These are phyloP conservation scores for Chroicocephalus ridibundus DNA, from an alignment of 2,113 vertebrate species.

Conservation along the genomic window DNA sequence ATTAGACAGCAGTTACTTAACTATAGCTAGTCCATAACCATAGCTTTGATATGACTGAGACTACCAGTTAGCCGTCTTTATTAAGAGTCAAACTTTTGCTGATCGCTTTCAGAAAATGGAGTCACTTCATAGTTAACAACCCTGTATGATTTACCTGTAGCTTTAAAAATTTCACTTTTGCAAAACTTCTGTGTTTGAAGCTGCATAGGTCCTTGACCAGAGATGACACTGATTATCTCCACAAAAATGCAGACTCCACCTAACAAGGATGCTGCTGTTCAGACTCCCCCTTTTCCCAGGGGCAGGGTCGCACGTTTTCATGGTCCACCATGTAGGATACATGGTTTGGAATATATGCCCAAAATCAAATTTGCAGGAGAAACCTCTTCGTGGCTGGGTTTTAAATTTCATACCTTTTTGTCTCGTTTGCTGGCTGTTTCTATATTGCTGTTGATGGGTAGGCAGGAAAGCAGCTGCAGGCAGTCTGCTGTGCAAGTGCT, in stretches of 20 bases:
- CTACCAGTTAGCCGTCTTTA: background rate
- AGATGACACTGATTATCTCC: background rate
- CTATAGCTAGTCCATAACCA: background rate
- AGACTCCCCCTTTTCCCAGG: background rate
- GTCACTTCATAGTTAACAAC: background rate
- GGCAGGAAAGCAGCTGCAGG: constrained; percentile 32
- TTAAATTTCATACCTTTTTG: background rate
- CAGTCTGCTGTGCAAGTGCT: background rate
- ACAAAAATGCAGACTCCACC: background rate
- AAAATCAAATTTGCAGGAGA: background rate
- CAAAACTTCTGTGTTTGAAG: background rate
- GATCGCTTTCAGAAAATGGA: background rate
- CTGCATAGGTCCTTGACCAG: background rate
- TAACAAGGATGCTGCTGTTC: background rate
- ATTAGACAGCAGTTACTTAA: background rate
- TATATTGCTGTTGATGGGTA: background rate
- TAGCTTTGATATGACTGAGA: background rate
- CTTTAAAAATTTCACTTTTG: background rate
- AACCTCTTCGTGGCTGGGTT: background rate
- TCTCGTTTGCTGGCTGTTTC: background rate
- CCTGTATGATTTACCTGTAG: background rate
- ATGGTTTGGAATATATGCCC: background rate
- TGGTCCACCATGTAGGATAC: background rate
- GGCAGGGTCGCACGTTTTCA: background rate
- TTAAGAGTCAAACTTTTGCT: background rate